Conservation (phyloP, 2,888 invertebrate genomes). For the Eurytoma adleriae region DNA sequence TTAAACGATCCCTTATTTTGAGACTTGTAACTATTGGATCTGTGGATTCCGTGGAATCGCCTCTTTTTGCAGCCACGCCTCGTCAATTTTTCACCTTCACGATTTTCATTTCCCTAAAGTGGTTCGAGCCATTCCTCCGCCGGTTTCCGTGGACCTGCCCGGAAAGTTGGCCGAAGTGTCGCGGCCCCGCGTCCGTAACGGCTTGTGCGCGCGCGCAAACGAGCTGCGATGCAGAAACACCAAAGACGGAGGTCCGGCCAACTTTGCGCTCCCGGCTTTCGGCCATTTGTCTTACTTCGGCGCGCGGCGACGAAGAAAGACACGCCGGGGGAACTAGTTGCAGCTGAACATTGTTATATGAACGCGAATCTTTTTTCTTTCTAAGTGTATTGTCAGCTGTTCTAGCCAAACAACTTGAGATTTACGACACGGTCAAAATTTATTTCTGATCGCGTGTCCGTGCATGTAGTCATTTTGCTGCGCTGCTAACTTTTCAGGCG, state of each 20-base stretch:
- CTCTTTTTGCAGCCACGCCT: slow-evolving; percentile 30
- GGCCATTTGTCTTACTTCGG: slow-evolving; percentile 51
- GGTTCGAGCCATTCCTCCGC: slow-evolving; percentile 43
- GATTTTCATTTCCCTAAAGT: slow-evolving; percentile 49
- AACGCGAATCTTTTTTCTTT: too few species aligned
- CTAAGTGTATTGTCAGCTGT: too few species aligned
- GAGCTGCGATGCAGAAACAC: slow-evolving; percentile 51
- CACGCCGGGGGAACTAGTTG: background rate
- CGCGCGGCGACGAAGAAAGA: slow-evolving; percentile 4
- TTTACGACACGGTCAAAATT: too few species aligned
- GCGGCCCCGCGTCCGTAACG: background rate
- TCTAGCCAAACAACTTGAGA: too few species aligned
- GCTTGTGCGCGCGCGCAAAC: slow-evolving; percentile 32
- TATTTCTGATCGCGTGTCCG: too few species aligned
- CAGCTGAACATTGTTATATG: too few species aligned
- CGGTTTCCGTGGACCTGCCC: slow-evolving; percentile 39
- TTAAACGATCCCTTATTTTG: too few species aligned
- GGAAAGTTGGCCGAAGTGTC: slow-evolving; percentile 42
- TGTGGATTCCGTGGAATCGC: background rate
- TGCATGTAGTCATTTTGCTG: too few species aligned
- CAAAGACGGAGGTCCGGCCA: slow-evolving; percentile 19
- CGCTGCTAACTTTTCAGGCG: too few species aligned
- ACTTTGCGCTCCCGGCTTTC: slow-evolving; percentile 51
- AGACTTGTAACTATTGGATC: too few species aligned
- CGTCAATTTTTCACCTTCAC: slow-evolving; percentile 34